Percentiles rank a stretch among this genome's conserved stretches.
These are phyloP conservation scores for Chironomus tepperi DNA, from an alignment of 1,140 invertebrate species.

Conservation along the genomic window DNA sequence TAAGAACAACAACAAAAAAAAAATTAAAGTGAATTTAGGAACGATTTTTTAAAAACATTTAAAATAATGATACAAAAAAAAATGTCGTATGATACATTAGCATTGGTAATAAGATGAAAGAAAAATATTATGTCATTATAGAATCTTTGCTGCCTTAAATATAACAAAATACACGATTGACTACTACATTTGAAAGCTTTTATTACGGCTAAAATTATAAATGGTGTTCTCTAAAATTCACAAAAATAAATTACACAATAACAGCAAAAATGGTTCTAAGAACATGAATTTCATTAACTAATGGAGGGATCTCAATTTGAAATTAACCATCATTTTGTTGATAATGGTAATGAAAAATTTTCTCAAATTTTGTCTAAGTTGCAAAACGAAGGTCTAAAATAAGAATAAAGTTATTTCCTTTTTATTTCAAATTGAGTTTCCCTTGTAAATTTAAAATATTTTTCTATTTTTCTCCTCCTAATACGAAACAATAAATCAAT, in stretches of 20 bases:
- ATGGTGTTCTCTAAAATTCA: background rate
- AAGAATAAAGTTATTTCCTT: too few species aligned
- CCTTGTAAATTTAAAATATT: too few species aligned
- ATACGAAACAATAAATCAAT: too few species aligned
- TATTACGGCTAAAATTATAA: slow-evolving; percentile 12
- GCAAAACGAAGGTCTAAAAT: too few species aligned
- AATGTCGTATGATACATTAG: background rate
- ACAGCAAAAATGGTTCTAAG: slow-evolving; percentile 1
- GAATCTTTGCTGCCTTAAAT: slow-evolving; percentile 23
- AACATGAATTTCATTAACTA: background rate
- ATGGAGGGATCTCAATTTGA: too few species aligned
- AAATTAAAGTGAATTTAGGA: background rate
- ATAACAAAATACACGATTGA: slow-evolving; percentile 3
- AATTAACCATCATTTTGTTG: too few species aligned
- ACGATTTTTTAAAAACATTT: background rate
- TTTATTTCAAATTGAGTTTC: too few species aligned
- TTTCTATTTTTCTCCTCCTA: too few species aligned
- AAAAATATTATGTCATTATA: slow-evolving; percentile 18
- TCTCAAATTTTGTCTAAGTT: too few species aligned
- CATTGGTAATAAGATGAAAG: background rate
- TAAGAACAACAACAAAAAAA: background rate
- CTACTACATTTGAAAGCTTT: slow-evolving; percentile 9
- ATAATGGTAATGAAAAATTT: too few species aligned
- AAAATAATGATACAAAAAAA: background rate
- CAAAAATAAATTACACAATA: background rate